Evolutionary conservation across 2,888 invertebrate genomes (phyloP).

Genomic region (Meteorus cinctellus): DNA sequence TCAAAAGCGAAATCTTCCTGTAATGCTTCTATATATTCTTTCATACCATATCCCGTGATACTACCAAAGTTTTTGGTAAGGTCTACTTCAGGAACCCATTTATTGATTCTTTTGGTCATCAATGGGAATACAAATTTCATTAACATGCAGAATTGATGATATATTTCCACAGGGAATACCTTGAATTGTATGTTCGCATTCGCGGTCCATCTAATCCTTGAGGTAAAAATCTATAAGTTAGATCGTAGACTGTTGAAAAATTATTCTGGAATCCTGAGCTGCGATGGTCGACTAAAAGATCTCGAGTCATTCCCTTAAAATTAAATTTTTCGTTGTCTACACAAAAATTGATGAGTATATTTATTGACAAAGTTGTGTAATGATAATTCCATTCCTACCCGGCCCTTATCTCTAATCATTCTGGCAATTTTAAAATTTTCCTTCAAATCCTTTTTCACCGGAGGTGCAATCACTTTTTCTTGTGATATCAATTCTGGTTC

Average conservation of each 20-base stretch:
- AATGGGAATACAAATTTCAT: conserved; percentile 5
- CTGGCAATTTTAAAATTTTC: conserved; percentile 40
- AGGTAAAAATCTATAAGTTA: conserved; percentile 76
- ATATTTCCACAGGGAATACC: conserved; percentile 55
- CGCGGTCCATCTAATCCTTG: conserved; percentile 74
- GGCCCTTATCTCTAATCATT: conserved; percentile 45
- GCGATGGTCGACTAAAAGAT: conserved; percentile 50
- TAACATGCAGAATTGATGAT: not conserved
- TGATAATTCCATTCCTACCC: conserved; percentile 39
- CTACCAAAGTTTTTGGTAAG: conserved; percentile 54
- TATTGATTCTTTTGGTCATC: conserved; percentile 44
- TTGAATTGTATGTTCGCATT: conserved; percentile 72
- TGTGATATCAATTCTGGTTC: conserved; percentile 51
- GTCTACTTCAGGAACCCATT: conserved; percentile 56
- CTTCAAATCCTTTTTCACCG: conserved; percentile 30
- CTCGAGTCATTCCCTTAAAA: conserved; percentile 24
- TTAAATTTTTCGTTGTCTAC: not conserved
- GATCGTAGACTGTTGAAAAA: conserved; percentile 75
- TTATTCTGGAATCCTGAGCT: conserved; percentile 74
- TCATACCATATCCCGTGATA: conserved; percentile 55
- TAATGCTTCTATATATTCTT: conserved; percentile 40
- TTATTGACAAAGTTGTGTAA: not conserved
- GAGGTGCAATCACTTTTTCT: conserved; percentile 46
- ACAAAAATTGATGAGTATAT: conserved; percentile 3
- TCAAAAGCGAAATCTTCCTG: conserved; percentile 21